Base-by-base conservation (phyloP, 1,140 invertebrate species). In the Bombus pyrosoma region DNA sequence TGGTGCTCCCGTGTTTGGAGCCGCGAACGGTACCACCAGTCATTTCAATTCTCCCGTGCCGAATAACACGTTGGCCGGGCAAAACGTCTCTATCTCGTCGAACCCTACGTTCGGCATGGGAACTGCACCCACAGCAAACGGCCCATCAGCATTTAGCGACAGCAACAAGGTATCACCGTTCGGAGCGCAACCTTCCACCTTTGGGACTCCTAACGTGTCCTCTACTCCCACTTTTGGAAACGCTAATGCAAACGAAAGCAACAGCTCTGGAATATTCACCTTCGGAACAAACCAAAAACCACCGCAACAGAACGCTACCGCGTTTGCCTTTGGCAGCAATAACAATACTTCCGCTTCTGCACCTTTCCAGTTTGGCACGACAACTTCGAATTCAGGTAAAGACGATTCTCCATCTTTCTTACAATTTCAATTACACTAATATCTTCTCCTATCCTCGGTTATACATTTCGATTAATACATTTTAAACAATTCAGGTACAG, bases 321-420 rank as follows among this genome's bases (percentile, higher is more conserved):
- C 77, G 0, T 92, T 93, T 57, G 39, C 87, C 3, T 94, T 93
- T 28, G 89, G 90, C 3, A 59, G 69, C 47, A 87, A 66, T 78
- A 88, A 59, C 32, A 62, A 82, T 8, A 15, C 71, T 0, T 57
- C 88, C 6, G 25, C 72, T 8, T 77, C 86, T 0, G 18, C 87
- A 39, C 86, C 93, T 9, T 95, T 95, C 66, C 94, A 95, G 72
- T 95, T 95, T 86, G 92, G 92, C 15, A 43, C 90, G 18, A 47
- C 85, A 37, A 47, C 90, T 43, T 41, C 92, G n/a, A 94, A 94
- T 71, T 90, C 90, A 90, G 92, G 94, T 93, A 53, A 53, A 78
- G 47, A 32, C 89, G 10, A 18, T n/a, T 39, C 18, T 12, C 2
- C 62, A 8, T 41, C 22, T 37, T 10, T 25, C 8, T 2, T 15